Evolutionary conservation across 1,140 invertebrate genomes (phyloP).

Genomic region (Parasteatoda tepidariorum): DNA sequence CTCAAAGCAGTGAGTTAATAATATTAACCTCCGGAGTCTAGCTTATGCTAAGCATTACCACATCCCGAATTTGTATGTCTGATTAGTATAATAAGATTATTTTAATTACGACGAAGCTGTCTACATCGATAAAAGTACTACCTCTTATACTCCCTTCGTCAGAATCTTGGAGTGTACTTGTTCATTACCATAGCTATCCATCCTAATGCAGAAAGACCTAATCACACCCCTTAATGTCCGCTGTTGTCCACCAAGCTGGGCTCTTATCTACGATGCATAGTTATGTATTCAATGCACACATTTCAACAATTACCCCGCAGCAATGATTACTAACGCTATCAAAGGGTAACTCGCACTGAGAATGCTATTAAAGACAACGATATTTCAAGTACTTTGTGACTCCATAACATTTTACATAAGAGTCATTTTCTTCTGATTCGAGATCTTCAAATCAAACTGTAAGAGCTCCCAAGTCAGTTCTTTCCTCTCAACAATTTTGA

Average conservation of each 20-base stretch:
- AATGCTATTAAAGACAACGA: conserved; percentile 46
- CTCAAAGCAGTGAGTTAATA: conserved; percentile 18
- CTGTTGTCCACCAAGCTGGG: conserved; percentile 34
- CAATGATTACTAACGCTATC: conserved; percentile 45
- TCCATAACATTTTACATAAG: background rate
- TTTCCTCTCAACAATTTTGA: background rate
- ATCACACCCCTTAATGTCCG: conserved; percentile 49
- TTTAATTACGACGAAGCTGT: conserved; percentile 55
- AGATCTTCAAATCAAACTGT: conserved; percentile 19
- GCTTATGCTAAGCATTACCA: conserved; percentile 48
- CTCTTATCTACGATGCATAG: conserved; percentile 39
- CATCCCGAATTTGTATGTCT: conserved; percentile 54
- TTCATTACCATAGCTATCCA: conserved; percentile 56
- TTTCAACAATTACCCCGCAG: conserved; percentile 42
- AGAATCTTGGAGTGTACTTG: conserved; percentile 32
- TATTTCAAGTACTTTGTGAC: conserved; percentile 31
- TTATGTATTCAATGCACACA: conserved; percentile 55
- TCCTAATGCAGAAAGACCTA: conserved; percentile 27
- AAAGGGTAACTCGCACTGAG: conserved; percentile 18
- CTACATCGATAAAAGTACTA: conserved; percentile 49
- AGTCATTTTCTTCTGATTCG: conserved; percentile 1
- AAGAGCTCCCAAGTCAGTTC: conserved; percentile 27
- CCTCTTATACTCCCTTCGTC: conserved; percentile 7
- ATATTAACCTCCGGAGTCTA: conserved; percentile 49
- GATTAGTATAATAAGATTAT: conserved; percentile 59